Evolutionary conservation across 2,113 vertebrate species (phyloP).

Genomic region (Hyperopisus bebe): DNA sequence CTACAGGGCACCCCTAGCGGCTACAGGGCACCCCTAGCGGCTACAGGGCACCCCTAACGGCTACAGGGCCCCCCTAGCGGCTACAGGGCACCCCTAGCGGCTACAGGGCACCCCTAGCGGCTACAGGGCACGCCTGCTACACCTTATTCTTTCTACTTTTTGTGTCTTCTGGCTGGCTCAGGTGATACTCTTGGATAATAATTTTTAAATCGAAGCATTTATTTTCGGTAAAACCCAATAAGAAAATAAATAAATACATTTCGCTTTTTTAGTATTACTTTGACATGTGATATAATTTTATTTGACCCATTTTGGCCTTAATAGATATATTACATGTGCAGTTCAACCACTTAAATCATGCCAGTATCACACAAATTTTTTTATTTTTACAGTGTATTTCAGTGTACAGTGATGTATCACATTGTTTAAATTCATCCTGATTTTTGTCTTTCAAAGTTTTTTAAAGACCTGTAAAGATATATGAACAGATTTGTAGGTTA

Average conservation of each 20-base stretch:
- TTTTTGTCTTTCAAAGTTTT: not conserved
- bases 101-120: not conserved
- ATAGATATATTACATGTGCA: not conserved
- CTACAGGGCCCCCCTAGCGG: no score
- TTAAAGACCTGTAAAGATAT: not conserved
- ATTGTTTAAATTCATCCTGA: not conserved
- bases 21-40: no score
- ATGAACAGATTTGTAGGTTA: not conserved
- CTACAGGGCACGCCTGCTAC: not conserved
- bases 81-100: no score
- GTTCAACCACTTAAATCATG: conserved; percentile 10
- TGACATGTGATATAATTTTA: not conserved
- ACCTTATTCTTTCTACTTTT: conserved; percentile 34
- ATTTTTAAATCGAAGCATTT: conserved; percentile 9
- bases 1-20: no score
- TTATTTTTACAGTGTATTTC: not conserved
- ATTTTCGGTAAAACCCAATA: conserved; percentile 24
- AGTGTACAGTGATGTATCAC: not conserved
- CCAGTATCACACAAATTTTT: not conserved
- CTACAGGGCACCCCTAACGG: no score
- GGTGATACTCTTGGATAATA: conserved; percentile 38
- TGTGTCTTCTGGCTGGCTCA: conserved; percentile 62
- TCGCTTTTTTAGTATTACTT: not conserved
- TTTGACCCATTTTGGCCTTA: conserved; percentile 5
- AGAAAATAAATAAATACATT: not conserved